Base-by-base conservation (phyloP, 2,888 invertebrate species). In the Tetanocera ferruginea region DNA sequence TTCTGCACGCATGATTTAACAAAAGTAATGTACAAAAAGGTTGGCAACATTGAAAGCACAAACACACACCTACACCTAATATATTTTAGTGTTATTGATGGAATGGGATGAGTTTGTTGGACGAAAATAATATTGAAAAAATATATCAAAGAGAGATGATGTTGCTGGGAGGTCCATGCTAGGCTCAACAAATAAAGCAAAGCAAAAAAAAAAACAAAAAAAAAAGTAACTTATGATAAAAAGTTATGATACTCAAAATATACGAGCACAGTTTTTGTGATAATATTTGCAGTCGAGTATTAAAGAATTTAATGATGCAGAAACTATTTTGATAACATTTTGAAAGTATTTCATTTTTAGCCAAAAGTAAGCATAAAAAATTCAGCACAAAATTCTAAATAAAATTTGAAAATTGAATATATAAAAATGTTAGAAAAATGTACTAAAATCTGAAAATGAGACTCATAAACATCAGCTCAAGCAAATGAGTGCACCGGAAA, bases 371-470 rank as follows among this genome's bases (percentile, higher is more conserved):
- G 14, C 0, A 31, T n/a, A 69, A 19, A 62, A 57, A 64, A 67
- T 23, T 66, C 14, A 43, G 11, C 2, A 11, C 37, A 11, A 49
- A 52, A 52, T n/a, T 3, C 66, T 55, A 31, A 55, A 11, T 5
- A 60, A 51, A 74, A 64, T 28, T 52, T 55, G 64, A 52, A 19
- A 74, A 75, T 55, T 14, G 3, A 5, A 5, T 5, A 5, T 52
- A n/a, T 64, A 52, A 69, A 69, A 25, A 31, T 25, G n/a, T 11
- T 14, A 25, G 49, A 70, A 52, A 55, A 28, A 69, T 75, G 55
- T 55, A 51, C 49, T 11, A 67, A 23, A 37, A 1, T 43, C 11
- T 2, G 11, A 43, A 5, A 34, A 14, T 17, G 57, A 34, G 49
- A 66, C 31, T 34, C 4, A 43, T 43, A 60, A 60, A 60, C 25